These are phyloP conservation scores for Hirtodrosophila histrioides DNA, from an alignment of 2,888 invertebrate species.

Conservation along the genomic window DNA sequence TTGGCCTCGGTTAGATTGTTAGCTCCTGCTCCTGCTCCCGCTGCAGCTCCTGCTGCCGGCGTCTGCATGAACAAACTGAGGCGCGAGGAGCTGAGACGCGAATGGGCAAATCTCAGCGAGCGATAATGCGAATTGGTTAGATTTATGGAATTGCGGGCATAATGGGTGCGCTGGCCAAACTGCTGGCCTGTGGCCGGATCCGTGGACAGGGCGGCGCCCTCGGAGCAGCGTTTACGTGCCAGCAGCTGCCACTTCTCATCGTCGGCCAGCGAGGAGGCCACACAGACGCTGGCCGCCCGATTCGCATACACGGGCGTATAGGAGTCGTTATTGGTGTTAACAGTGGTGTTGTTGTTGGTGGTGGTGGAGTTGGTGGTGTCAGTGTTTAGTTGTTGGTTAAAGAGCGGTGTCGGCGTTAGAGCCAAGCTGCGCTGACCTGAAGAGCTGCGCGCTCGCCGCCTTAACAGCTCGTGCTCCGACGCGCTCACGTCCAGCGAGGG, in stretches of 20 bases:
- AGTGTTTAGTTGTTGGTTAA: slow-evolving; percentile 67
- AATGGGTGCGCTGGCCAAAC: slow-evolving; percentile 80
- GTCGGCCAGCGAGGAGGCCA: slow-evolving; percentile 76
- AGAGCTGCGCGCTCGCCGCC: slow-evolving; percentile 71
- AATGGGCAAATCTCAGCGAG: slow-evolving; percentile 83
- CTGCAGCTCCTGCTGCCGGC: slow-evolving; percentile 31
- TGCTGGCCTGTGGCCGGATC: slow-evolving; percentile 43
- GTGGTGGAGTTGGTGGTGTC: slow-evolving; percentile 23
- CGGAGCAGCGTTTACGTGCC: slow-evolving; percentile 83
- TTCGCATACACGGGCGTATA: slow-evolving; percentile 84
- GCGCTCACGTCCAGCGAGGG: slow-evolving; percentile 72
- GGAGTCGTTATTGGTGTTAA: slow-evolving; percentile 70
- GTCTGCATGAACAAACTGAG: slow-evolving; percentile 82
- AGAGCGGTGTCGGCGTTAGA: slow-evolving; percentile 82
- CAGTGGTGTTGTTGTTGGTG: slow-evolving; percentile 29
- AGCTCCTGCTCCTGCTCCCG: slow-evolving; percentile 23
- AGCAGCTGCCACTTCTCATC: slow-evolving; percentile 84
- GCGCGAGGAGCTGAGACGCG: slow-evolving; percentile 82
- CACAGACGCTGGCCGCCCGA: slow-evolving; percentile 81
- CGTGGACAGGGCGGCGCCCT: slow-evolving; percentile 64
- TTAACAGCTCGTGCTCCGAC: slow-evolving; percentile 65
- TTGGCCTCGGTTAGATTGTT: slow-evolving; percentile 39
- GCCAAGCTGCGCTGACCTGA: slow-evolving; percentile 82
- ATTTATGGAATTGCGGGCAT: slow-evolving; percentile 83
- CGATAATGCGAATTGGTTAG: slow-evolving; percentile 83